Conservation (phyloP, 92 coral and sea anemone genomes). For the Pocillopora grandis region DNA sequence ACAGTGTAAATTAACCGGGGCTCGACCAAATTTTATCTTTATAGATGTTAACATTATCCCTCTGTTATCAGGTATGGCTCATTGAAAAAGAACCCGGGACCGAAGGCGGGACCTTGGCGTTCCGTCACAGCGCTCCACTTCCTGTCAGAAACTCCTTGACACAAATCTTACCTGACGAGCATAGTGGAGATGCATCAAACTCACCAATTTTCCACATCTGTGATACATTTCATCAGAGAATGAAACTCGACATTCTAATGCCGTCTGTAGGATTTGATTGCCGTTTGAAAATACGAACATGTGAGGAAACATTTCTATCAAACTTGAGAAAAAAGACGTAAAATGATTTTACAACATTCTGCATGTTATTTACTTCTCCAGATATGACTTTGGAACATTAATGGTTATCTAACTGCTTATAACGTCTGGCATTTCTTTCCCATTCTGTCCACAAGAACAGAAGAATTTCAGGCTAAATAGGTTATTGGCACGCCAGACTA, state of each 20-base stretch:
- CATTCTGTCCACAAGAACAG: no score
- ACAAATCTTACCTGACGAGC: constrained; percentile 25
- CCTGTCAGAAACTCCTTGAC: constrained; percentile 39
- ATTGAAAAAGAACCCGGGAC: constrained; percentile 6
- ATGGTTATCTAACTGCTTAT: no score
- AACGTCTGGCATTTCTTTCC: no score
- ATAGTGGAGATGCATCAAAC: constrained; percentile 19
- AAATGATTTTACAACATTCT: no score
- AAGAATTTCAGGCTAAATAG: no score
- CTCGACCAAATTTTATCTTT: no score
- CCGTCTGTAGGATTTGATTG: constrained; percentile 50
- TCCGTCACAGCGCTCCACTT: constrained; percentile 38
- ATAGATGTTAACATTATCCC: not conserved
- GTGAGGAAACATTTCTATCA: constrained; percentile 15
- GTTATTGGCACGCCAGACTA: no score
- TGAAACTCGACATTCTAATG: constrained; percentile 50
- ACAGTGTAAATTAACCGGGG: no score
- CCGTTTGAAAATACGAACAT: constrained; percentile 44
- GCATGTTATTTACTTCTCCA: no score
- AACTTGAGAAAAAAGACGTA: no score
- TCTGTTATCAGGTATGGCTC: constrained; percentile 46
- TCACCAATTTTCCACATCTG: constrained; percentile 54
- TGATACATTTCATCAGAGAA: constrained; percentile 11
- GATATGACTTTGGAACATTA: no score
- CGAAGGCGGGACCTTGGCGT: constrained; percentile 12